Evolutionary conservation across 1,140 invertebrate genomes (phyloP).

Genomic region (Drosophila tsacasi): DNA sequence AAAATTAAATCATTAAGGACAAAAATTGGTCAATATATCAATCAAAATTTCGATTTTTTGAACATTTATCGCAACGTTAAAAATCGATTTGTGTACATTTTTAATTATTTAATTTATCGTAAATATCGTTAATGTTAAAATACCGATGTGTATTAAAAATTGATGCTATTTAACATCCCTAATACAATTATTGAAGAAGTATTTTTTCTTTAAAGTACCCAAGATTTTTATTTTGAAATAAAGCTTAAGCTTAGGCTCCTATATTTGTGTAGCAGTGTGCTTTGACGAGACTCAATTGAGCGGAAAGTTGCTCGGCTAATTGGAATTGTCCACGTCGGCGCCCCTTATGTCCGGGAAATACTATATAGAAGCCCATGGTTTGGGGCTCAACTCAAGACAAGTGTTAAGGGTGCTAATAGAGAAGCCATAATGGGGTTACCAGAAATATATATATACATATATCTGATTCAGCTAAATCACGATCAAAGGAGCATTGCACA

Average conservation of each 20-base stretch:
- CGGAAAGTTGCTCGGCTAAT: slow-evolving; percentile 33
- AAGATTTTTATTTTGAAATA: rapidly evolving
- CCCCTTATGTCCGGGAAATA: slow-evolving; percentile 9
- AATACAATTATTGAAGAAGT: not conserved
- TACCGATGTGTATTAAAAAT: too few relatives aligned
- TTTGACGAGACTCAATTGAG: slow-evolving; percentile 27
- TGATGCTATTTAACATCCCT: rapidly evolving
- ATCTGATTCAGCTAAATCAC: not conserved
- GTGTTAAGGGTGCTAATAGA: not conserved
- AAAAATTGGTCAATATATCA: too few relatives aligned
- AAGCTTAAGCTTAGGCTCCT: not conserved
- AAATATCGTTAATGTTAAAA: too few relatives aligned
- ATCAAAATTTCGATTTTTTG: not conserved
- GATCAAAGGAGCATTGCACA: not conserved
- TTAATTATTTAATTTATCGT: too few relatives aligned
- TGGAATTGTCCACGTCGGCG: slow-evolving; percentile 33
- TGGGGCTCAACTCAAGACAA: slow-evolving; percentile 2
- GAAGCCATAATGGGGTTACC: not conserved
- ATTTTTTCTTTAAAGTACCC: not conserved
- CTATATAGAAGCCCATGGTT: not conserved
- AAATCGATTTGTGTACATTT: not conserved
- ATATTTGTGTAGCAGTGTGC: slow-evolving; percentile 22
- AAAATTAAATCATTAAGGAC: not conserved
- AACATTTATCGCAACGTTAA: not conserved
- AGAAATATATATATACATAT: not conserved